phyloP scores from a whole-genome alignment of 2,888 invertebrate genomes.

The Napeogenes sylphis region DNA sequence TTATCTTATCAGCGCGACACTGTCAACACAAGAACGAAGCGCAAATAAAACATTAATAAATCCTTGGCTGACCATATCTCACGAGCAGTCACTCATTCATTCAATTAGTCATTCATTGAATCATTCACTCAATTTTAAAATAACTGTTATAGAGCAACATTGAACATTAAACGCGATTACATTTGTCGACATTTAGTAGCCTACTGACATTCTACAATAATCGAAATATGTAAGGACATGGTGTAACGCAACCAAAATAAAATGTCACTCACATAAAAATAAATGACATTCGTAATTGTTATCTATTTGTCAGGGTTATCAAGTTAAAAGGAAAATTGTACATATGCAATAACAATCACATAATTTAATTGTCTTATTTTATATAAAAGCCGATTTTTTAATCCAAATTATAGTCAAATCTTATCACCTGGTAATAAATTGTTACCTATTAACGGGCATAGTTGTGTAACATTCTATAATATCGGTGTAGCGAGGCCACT shows the following conservation, averaged over 20 bases:
- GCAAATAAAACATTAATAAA: constrained; percentile 12
- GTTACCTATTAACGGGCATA: constrained; percentile 8
- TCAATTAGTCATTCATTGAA: constrained; percentile 3
- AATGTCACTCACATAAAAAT: neutral
- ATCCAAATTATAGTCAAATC: too few species aligned
- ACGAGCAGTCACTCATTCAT: constrained; percentile 8
- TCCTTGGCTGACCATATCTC: constrained; percentile 17
- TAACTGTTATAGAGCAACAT: neutral
- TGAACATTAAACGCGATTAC: neutral
- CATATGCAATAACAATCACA: too few species aligned
- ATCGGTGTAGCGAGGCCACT: constrained; percentile 37
- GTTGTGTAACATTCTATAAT: constrained; percentile 38
- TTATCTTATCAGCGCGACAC: neutral
- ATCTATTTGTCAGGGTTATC: too few species aligned
- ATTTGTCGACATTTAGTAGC: neutral
- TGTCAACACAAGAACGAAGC: constrained; percentile 6
- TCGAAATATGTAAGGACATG: too few species aligned
- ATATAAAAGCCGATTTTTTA: too few species aligned
- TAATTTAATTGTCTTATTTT: too few species aligned
- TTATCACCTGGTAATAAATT: too few species aligned
- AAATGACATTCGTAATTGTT: neutral
- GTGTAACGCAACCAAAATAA: too few species aligned
- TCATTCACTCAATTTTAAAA: constrained; percentile 2
- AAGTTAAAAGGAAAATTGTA: too few species aligned
- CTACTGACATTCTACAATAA: constrained; percentile 5